Conservation (phyloP, 1,140 invertebrate species). For the Carposina sasakii region DNA sequence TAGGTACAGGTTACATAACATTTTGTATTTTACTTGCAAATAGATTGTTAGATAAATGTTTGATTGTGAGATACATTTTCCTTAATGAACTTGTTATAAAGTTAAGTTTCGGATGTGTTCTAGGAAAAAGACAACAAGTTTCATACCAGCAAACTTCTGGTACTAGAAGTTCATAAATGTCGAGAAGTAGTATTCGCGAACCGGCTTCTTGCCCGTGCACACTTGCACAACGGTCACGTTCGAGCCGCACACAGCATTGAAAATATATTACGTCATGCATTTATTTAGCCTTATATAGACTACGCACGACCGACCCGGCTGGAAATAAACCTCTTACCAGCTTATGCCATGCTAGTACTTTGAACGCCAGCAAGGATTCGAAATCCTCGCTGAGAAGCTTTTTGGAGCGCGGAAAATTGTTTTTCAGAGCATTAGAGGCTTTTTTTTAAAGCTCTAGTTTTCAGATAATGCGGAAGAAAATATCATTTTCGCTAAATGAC, state of each 20-base stretch:
- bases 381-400: too few relatives aligned
- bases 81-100: too few relatives aligned
- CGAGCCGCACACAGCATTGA: slow-evolving; percentile 47
- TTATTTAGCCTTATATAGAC: slow-evolving; percentile 57
- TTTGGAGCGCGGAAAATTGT: slow-evolving; percentile 5
- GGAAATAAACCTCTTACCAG: slow-evolving; percentile 25
- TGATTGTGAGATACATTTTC: too few relatives aligned
- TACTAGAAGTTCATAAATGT: slow-evolving; percentile 33
- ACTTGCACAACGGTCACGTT: slow-evolving; percentile 41
- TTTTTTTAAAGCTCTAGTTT: too few relatives aligned
- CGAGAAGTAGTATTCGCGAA: slow-evolving; percentile 36
- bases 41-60: too few relatives aligned
- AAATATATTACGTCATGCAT: slow-evolving; percentile 53
- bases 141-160: too few relatives aligned
- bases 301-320: slow-evolving; percentile 35
- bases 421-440: background rate
- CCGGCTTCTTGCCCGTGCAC: slow-evolving; percentile 19
- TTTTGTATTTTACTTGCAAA: too few relatives aligned
- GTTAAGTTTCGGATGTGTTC: too few relatives aligned
- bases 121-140: too few relatives aligned
- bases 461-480: too few relatives aligned
- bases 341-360: slow-evolving; percentile 47
- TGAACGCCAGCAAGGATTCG: slow-evolving; percentile 41
- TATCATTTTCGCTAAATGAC: too few relatives aligned
- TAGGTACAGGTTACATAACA: too few relatives aligned